A percentile compares a stretch with the other conserved stretches of the same genome.
phyloP scores from a whole-genome alignment of 2,888 invertebrate species.

The Calameuta filiformis region DNA sequence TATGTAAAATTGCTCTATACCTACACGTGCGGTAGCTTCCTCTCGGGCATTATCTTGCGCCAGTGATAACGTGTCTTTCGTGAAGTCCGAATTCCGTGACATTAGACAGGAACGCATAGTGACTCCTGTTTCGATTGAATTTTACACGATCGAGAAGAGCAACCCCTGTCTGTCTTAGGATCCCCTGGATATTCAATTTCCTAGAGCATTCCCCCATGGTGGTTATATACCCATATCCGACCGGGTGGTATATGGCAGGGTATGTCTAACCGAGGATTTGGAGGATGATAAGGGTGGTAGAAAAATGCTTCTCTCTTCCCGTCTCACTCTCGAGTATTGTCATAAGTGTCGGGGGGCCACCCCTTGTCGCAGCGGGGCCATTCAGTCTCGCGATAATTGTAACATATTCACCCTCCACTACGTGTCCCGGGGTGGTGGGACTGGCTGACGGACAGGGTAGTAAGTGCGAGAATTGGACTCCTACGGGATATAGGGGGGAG shows the following conservation, averaged over 20 bases:
- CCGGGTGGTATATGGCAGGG: neutral
- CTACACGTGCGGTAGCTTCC: neutral
- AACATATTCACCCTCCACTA: constrained; percentile 58
- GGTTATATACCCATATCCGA: neutral
- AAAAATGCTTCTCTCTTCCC: neutral
- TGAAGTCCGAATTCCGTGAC: neutral
- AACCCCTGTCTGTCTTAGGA: neutral
- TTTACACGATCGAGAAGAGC: neutral
- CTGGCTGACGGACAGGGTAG: neutral
- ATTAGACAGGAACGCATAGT: neutral
- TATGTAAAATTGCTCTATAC: neutral
- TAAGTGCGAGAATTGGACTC: neutral
- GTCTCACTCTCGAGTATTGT: neutral
- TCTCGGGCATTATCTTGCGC: neutral
- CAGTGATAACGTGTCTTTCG: neutral
- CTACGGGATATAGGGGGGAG: neutral
- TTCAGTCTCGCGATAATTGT: constrained; percentile 63
- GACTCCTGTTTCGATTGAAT: neutral
- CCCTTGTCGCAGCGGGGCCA: constrained; percentile 24
- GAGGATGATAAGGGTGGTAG: neutral
- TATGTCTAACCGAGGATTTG: neutral
- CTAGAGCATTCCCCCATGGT: neutral
- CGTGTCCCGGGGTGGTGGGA: neutral
- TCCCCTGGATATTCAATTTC: neutral
- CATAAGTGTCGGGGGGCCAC: constrained; percentile 1